Evolutionary conservation across 2,888 invertebrate genomes (phyloP).

Genomic region (Vanessa cardui): DNA sequence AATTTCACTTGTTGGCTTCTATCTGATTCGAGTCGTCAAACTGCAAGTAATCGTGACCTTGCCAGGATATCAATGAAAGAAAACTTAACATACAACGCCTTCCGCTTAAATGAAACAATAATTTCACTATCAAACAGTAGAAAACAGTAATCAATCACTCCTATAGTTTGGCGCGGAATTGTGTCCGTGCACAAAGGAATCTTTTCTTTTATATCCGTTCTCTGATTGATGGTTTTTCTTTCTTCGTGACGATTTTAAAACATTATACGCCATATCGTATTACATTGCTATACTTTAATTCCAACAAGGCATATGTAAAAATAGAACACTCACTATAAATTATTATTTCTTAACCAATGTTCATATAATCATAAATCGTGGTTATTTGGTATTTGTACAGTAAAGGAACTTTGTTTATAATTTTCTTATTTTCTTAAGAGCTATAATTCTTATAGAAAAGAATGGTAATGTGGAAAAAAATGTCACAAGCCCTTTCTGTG

Average conservation of each 20-base stretch:
- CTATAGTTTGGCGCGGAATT: slow-evolving; percentile 57
- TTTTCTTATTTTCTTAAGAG: neutral
- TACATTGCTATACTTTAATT: neutral
- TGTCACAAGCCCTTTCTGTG: slow-evolving; percentile 33
- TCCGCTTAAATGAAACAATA: slow-evolving; percentile 16
- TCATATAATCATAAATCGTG: too few relatives aligned
- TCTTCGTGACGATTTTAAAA: slow-evolving; percentile 59
- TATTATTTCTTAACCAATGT: too few relatives aligned
- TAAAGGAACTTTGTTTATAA: neutral
- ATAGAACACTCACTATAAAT: too few relatives aligned
- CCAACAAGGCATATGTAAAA: too few relatives aligned
- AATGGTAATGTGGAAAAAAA: slow-evolving; percentile 24
- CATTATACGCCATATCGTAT: slow-evolving; percentile 22
- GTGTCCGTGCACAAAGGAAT: slow-evolving; percentile 55
- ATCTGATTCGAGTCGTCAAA: too few relatives aligned
- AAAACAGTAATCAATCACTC: slow-evolving; percentile 44
- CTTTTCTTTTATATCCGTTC: slow-evolving; percentile 62
- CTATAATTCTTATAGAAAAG: neutral
- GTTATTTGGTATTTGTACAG: neutral
- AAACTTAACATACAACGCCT: neutral
- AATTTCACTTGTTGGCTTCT: too few relatives aligned
- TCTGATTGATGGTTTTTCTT: slow-evolving; percentile 75
- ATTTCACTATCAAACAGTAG: slow-evolving; percentile 19
- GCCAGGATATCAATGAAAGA: neutral
- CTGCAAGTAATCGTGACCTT: neutral